Base-by-base conservation (phyloP, 1,140 invertebrate species). In the Solenopsis fugax region DNA sequence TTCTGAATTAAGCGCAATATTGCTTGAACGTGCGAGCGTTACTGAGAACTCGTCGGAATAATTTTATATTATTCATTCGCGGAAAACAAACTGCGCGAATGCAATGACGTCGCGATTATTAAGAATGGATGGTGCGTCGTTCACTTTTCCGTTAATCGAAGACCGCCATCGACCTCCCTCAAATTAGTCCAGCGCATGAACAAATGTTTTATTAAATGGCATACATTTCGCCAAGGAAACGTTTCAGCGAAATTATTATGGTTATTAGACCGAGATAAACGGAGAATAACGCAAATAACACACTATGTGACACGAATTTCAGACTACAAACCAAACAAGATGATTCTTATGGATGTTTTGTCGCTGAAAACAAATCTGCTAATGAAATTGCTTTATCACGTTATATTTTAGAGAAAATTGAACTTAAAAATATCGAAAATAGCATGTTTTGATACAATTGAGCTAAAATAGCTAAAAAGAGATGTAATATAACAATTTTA, bases 141-240 rank as follows among this genome's bases (percentile, higher is more conserved):
- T 82, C 54, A 41, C 54, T 84, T 67, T 73, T 84, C 54, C 45
- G 52, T 84, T 80, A 84, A 84, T 84, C 80, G 69, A 73, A 73
- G 5, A 50, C 21, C 24, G 41, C 24, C 41, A 21, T 73, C 41
- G 13, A 21, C 13, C 69, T 45, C 24, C 4, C 41, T 60, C 41
- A 84, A 73, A 80, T 80, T 80, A 80, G 29, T 82, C n/a, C 54
- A 50, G 41, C 21, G 41, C 65, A 48, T 41, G 54, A 12, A 24
- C 18, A 29, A 18, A 4, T 73, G 56, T 84, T 84, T 84, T 73
- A 84, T 73, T 84, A 73, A 58, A 58, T 10, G 10, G 41, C 67
- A 48, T 37, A 37, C 12, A 21, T 73, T 34, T 10, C 9, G 29
- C 2, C n/a, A 24, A 84, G 41, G 56, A 60, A 72, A 12, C n/a